Conservation (phyloP, 2,888 invertebrate species). For the Andrena dorsata region DNA sequence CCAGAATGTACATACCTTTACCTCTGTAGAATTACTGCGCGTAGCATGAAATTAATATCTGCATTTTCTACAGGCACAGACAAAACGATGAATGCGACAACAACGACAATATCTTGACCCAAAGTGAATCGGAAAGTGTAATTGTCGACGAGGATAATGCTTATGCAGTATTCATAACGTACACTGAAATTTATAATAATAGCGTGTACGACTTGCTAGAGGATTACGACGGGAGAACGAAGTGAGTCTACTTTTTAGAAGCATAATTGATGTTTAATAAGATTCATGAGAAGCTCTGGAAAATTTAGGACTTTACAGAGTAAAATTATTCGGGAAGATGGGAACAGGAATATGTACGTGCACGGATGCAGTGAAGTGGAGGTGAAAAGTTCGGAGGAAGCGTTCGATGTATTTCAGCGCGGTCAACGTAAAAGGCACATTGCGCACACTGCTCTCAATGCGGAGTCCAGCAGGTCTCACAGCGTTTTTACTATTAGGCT, state of each 20-base stretch:
- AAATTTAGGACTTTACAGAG: slow-evolving; percentile 90
- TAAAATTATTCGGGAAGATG: slow-evolving; percentile 96
- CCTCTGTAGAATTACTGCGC: slow-evolving; percentile 18
- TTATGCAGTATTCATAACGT: slow-evolving; percentile 96
- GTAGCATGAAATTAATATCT: slow-evolving; percentile 85
- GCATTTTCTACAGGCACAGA: slow-evolving; percentile 66
- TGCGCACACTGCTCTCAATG: slow-evolving; percentile 96
- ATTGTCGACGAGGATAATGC: slow-evolving; percentile 92
- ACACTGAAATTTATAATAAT: slow-evolving; percentile 98
- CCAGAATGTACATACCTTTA: slow-evolving; percentile 80
- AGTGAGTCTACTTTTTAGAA: slow-evolving; percentile 82
- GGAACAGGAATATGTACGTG: slow-evolving; percentile 95
- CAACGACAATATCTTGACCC: slow-evolving; percentile 79
- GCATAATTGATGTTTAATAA: neutral
- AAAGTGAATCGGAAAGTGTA: slow-evolving; percentile 79
- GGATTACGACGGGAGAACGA: slow-evolving; percentile 89
- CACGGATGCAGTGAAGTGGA: slow-evolving; percentile 97
- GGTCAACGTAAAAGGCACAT: slow-evolving; percentile 96
- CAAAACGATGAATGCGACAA: slow-evolving; percentile 84
- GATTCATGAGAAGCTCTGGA: slow-evolving; percentile 62
- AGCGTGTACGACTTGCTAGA: slow-evolving; percentile 98
- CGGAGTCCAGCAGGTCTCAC: slow-evolving; percentile 98
- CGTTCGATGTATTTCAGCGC: slow-evolving; percentile 94
- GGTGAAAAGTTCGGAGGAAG: slow-evolving; percentile 97
- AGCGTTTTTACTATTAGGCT: slow-evolving; percentile 97